These are phyloP conservation scores for Paguma larvata DNA, from an alignment of 2,797 vertebrate species.

Conservation along the genomic window DNA sequence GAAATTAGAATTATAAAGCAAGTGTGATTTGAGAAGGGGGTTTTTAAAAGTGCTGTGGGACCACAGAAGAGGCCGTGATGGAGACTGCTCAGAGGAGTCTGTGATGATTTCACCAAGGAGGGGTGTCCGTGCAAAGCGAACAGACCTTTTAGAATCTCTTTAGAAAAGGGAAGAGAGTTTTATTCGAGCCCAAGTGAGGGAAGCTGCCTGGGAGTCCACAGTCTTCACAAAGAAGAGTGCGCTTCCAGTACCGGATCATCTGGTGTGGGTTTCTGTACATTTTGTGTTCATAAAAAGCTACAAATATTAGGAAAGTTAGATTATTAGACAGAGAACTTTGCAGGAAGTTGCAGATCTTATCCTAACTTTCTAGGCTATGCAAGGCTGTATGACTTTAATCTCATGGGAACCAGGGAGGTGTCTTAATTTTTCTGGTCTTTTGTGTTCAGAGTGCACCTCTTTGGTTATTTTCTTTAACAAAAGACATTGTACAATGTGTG, in stretches of 20 bases:
- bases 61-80: not conserved
- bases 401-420: not conserved
- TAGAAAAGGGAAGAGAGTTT: not conserved
- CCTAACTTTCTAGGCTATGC: not conserved
- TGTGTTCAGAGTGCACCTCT: not conserved
- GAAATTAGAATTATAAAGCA: constrained; percentile 12
- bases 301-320: not conserved
- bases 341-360: not conserved
- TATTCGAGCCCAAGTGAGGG: not conserved
- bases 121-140: not conserved
- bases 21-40: constrained; percentile 17
- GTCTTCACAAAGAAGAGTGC: not conserved
- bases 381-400: not conserved
- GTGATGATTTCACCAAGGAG: not conserved
- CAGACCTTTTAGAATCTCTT: not conserved
- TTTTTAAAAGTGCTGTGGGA: not conserved
- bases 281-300: not conserved
- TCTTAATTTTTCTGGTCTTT: not conserved
- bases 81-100: not conserved
- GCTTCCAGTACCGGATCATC: not conserved
- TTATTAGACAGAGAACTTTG: not conserved
- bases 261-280: not conserved
- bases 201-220: not conserved
- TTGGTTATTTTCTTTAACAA: not conserved
- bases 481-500: not conserved